Evolutionary conservation across 2,113 vertebrate genomes (phyloP), one percentile per base, ranked within the genome.

Genomic region (Numida meleagris): DNA sequence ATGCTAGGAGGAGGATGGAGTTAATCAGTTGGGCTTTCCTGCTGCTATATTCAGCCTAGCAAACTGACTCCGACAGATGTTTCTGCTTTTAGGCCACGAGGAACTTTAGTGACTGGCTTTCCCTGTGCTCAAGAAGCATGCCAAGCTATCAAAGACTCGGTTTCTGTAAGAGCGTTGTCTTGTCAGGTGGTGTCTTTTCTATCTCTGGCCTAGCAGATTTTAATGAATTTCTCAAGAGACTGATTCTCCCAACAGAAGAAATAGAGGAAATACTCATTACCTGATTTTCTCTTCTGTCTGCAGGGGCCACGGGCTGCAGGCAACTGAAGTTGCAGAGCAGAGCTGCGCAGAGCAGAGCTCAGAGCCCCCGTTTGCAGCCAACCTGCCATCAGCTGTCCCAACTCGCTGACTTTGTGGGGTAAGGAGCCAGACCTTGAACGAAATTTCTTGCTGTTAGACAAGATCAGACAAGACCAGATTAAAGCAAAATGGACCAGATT

Each of bases 1-100:
- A 93, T 77, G 79, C 88, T 96, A 90, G 82, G 77, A 96, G 86
- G 89, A 94, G 93, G 92, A 94, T 94, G 95, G 93, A 95, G 79
- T 96, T 96, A 96, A 97, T 96, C 95, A 88, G 76, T 74, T 91
- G 90, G 93, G 90, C 93, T 96, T 96, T 95, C 84, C 93, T 95
- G 94, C 82, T 96, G 94, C 90, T 96, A 93, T 95, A 93, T 96
- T 96, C 92, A 86, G 90, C 84, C 82, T 66, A 94, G 76, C 94
- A 94, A 96, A 92, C 94, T 17, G 55, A 70, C 67, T 91, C 65
- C 0, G 33, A 91, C 96, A 96, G 95, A 96, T 96, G 96, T 95
- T 95, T 93, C 78, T 95, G 96, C 85, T 96, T 95, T 93, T 96
- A 96, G 90, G 84, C 75, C 88, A 88, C 75, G 62, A 93, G 83